phyloP scores from a whole-genome alignment of 2,113 vertebrate genomes.

The Lagopus muta region DNA sequence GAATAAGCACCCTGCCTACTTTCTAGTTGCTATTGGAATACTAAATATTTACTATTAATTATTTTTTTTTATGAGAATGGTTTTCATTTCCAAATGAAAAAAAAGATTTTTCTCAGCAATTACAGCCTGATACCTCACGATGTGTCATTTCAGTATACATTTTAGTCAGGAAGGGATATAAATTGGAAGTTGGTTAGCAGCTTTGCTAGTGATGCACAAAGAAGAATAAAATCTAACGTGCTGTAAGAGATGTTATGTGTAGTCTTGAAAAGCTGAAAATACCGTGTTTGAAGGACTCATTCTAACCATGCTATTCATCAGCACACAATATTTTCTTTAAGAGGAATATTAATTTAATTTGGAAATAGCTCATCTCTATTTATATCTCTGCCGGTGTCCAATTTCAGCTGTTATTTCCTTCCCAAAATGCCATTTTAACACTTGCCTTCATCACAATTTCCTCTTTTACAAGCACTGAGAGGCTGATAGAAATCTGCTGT shows the following conservation, averaged over 20 bases:
- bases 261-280: background rate
- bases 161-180: background rate
- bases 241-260: background rate
- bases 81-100: background rate
- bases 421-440: background rate
- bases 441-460: background rate
- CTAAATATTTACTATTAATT: background rate
- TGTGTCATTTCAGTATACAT: background rate
- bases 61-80: background rate
- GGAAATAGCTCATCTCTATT: background rate
- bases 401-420: slow-evolving; percentile 4
- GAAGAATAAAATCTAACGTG: background rate
- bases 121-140: background rate
- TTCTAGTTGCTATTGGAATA: background rate
- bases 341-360: background rate
- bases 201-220: background rate
- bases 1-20: background rate
- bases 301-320: background rate
- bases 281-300: background rate
- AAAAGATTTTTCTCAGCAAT: background rate
- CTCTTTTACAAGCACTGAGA: background rate
- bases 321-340: background rate
- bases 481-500: background rate
- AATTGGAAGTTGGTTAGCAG: background rate
- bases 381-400: background rate